These are phyloP conservation scores for Mythimna lalbum DNA, from an alignment of 2,888 invertebrate species.

Conservation along the genomic window DNA sequence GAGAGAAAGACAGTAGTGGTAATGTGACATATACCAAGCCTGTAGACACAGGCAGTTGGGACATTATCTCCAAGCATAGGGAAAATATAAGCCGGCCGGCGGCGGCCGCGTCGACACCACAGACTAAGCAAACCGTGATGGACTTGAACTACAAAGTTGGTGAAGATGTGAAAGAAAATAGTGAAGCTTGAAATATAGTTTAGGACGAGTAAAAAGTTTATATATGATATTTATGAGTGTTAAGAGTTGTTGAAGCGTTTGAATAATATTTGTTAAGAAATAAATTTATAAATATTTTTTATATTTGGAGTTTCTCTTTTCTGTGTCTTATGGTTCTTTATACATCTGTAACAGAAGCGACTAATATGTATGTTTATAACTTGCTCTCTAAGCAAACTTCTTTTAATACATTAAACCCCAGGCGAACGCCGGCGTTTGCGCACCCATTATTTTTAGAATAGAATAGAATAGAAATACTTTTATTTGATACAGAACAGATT, in stretches of 20 bases:
- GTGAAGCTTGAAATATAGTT: conserved; percentile 72
- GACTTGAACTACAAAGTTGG: conserved; percentile 80
- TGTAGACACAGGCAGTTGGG: conserved; percentile 84
- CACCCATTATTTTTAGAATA: no score
- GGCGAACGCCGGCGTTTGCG: no score
- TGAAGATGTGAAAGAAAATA: conserved; percentile 68
- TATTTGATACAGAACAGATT: no score
- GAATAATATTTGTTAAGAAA: conserved; percentile 8
- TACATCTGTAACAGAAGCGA: no score
- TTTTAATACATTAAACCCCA: no score
- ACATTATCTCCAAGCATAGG: conserved; percentile 89
- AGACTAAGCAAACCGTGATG: conserved; percentile 73
- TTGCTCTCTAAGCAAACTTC: neutral
- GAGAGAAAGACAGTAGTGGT: conserved; percentile 69
- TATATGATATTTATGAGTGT: conserved; percentile 19
- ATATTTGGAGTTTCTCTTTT: conserved; percentile 1
- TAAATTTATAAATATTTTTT: conserved; percentile 52
- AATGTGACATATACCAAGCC: conserved; percentile 80
- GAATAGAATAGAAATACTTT: no score
- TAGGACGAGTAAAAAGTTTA: conserved; percentile 1
- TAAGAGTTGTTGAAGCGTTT: conserved; percentile 6
- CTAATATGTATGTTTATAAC: no score
- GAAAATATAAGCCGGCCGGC: conserved; percentile 78
- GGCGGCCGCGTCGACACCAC: conserved; percentile 49
- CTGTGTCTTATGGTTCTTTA: neutral